Evolutionary conservation across 2,113 vertebrate genomes (phyloP).

Genomic region (Apodemus sylvaticus): DNA sequence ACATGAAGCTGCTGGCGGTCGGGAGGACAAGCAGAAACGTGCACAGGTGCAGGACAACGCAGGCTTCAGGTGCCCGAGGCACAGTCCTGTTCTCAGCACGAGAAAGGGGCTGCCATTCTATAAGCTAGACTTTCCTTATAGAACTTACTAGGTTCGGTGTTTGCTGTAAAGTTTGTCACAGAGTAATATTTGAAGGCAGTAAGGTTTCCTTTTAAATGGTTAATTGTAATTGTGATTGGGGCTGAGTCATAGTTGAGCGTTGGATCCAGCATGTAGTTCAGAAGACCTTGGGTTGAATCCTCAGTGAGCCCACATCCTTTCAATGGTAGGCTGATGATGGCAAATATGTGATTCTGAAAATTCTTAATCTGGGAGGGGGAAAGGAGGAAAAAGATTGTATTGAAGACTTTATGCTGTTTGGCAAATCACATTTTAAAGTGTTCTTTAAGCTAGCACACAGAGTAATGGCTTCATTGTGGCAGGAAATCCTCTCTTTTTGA

Average conservation of each 20-base stretch:
- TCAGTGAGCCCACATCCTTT: neutral
- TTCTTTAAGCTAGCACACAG: neutral
- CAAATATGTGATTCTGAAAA: neutral
- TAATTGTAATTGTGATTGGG: neutral
- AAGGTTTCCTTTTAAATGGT: conserved; percentile 18
- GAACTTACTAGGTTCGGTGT: neutral
- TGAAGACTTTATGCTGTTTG: neutral
- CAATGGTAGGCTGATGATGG: neutral
- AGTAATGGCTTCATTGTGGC: neutral
- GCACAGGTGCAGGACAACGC: neutral
- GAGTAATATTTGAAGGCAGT: neutral
- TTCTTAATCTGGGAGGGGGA: neutral
- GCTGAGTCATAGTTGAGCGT: neutral
- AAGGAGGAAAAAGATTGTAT: neutral
- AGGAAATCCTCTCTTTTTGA: neutral
- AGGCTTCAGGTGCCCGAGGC: neutral
- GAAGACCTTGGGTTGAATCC: neutral
- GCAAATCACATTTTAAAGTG: neutral
- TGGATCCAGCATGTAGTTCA: neutral
- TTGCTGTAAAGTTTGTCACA: neutral
- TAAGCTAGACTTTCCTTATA: neutral
- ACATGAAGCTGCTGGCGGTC: neutral
- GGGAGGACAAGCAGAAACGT: neutral
- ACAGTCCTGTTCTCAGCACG: neutral
- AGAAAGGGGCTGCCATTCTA: conserved; percentile 14